Base-by-base conservation (phyloP, 2,113 vertebrate genomes). In the Tupaia chinensis region DNA sequence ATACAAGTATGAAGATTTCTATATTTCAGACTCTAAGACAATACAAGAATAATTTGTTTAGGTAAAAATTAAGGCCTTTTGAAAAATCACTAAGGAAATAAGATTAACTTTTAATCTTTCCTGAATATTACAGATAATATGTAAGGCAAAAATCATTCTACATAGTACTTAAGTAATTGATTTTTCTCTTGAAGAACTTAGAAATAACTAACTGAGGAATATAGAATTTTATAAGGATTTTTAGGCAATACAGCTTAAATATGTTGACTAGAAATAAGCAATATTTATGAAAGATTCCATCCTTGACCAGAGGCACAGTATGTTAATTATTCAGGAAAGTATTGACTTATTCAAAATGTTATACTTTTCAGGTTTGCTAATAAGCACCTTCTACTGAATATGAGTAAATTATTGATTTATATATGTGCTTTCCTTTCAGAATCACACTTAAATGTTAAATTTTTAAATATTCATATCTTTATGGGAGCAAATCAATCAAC, bases 191-290 rank as follows among this genome's bases (percentile, higher is more conserved):
- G 58, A 85, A 94, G 7, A 93, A 0, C 9, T 94, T 92, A 72
- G 58, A 93, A 73, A 9, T 77, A 87, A 96, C 88, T 94, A 84
- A 81, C 72, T 90, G 32, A 87, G 81, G 70, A 84, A 87, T 60
- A 72, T 0, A 93, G 11, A 89, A 27, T 44, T 74, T 89, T 72
- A 25, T 32, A 89, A 89, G 13, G 61, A 90, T 58, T 92, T 78
- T 84, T 84, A 87, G 68, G 27, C 19, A 87, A 58, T 3, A 25
- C 63, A 90, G 23, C 90, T 97, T 94, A 81, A 94, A 92, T 61
- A 58, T 54, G 1, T 34, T 85, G 14, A 94, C 54, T 70, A 34
- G 9, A 91, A 80, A 88, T 82, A 87, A 86, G 22, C 2, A 81
- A 69, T 0, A 61, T 68, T 80, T 90, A 22, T 93, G 60, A 14